Percentiles rank a stretch among this genome's conserved stretches.
Conservation (phyloP, 2,113 vertebrate genomes). For the Rattus norvegicus region DNA sequence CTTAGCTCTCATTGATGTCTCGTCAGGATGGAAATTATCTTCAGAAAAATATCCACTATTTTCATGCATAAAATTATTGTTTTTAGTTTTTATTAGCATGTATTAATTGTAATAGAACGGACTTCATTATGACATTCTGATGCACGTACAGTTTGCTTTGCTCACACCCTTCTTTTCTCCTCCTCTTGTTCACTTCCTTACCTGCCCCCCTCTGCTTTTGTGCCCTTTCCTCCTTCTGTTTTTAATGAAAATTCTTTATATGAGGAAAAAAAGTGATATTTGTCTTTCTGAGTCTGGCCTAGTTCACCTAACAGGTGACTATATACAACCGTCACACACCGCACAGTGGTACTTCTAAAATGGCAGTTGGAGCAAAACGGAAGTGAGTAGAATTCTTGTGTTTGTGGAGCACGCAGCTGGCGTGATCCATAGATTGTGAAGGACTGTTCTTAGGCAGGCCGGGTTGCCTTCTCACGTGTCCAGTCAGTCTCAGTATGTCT, state of each 20-base stretch:
- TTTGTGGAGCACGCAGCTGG: not conserved
- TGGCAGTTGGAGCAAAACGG: not conserved
- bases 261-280: too few relatives aligned
- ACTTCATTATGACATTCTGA: not conserved
- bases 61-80: not conserved
- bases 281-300: not conserved
- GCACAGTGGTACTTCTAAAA: not conserved
- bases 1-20: not conserved
- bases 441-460: not conserved
- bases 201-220: not conserved
- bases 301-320: not conserved
- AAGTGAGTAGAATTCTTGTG: not conserved
- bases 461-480: not conserved
- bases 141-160: not conserved
- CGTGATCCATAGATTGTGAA: not conserved
- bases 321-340: not conserved
- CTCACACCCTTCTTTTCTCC: not conserved
- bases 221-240: not conserved
- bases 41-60: not conserved
- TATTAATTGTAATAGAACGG: not conserved
- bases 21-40: constrained; percentile 3
- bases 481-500: not conserved
- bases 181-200: not conserved
- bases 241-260: not conserved
- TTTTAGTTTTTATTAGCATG: not conserved